Evolutionary conservation across 2,797 vertebrate genomes (phyloP), one percentile per base, ranked within the genome.

Genomic region (Myoxocephalus aenaeus): DNA sequence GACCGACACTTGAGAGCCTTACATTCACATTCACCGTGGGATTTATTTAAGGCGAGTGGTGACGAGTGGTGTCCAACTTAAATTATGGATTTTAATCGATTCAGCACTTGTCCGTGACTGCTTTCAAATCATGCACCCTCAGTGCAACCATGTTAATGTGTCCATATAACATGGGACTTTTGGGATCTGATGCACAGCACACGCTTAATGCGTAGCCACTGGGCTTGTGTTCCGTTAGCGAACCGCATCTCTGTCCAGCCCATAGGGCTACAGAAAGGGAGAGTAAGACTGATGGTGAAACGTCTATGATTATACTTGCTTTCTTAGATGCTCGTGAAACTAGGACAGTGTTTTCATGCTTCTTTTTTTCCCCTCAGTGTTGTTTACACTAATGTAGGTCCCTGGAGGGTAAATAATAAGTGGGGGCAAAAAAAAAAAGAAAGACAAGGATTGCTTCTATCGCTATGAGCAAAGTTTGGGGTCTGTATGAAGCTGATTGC

Each of bases 301-400:
- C 56, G 14, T 78, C 86, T 25, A 64, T 78, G 86, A 90, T 90
- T 89, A 87, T 74, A 81, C 86, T 90, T 79, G 77, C 54, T 87
- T 92, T 91, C 90, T 92, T 82, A 84, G 87, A 93, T 79, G 88
- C 90, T 88, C 86, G 80, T 89, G 82, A 93, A 93, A 92, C 80
- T 93, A 92, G 93, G 93, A 86, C 94, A 93, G 87, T 86, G 88
- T 93, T 89, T 92, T 88, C 71, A 87, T 91, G 88, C 74, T 91
- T 64, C n/a, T 90, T 94, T 95, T 91, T 90, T 94, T 95, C 90
- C 94, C 93, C 94, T 95, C 94, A 94, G 93, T 95, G 96, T 94
- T 96, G 95, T 97, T 96, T 96, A 95, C 95, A 95, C 90, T 90
- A 95, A 96, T 96, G 94, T 93, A 93, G 90, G 94, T 96, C 96